A percentile compares a stretch with the other conserved stretches of the same genome.
Evolutionary conservation across 2,113 vertebrate genomes (phyloP).

Genomic region (Leptobrachium leishanense): DNA sequence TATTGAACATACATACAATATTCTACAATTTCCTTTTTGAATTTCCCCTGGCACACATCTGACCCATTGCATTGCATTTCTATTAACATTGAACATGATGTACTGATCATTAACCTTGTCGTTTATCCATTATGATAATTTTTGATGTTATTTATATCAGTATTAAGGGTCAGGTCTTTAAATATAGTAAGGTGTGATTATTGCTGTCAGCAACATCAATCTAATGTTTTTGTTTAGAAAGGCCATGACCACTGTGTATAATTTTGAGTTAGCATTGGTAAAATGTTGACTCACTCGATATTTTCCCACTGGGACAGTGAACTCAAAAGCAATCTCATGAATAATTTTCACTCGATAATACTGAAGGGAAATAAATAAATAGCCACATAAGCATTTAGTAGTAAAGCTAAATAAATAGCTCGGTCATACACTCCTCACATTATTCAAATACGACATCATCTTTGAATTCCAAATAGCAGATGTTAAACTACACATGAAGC

Average conservation of each 20-base stretch:
- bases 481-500: slow-evolving; percentile 36
- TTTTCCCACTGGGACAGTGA: slow-evolving; percentile 26
- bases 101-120: slow-evolving; percentile 9
- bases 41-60: too few relatives aligned
- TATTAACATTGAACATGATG: not conserved
- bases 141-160: slow-evolving; percentile 15
- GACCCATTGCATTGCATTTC: not conserved
- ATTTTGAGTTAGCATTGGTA: slow-evolving; percentile 21
- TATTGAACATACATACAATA: too few relatives aligned
- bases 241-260: slow-evolving; percentile 21
- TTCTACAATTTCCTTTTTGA: too few relatives aligned
- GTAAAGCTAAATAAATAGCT: slow-evolving; percentile 25
- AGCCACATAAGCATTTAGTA: slow-evolving; percentile 39
- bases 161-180: slow-evolving; percentile 9
- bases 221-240: slow-evolving; percentile 19
- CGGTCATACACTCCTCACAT: slow-evolving; percentile 23
- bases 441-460: slow-evolving; percentile 26
- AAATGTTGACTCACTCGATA: slow-evolving; percentile 39
- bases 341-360: slow-evolving; percentile 27
- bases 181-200: slow-evolving; percentile 17
- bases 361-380: slow-evolving; percentile 35
- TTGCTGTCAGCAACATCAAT: slow-evolving; percentile 1
- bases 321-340: slow-evolving; percentile 28
- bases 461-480: slow-evolving; percentile 34
- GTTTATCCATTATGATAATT: slow-evolving; percentile 17